Evolutionary conservation across 2,113 vertebrate species (phyloP).

Genomic region (Odontophorus gujanensis): DNA sequence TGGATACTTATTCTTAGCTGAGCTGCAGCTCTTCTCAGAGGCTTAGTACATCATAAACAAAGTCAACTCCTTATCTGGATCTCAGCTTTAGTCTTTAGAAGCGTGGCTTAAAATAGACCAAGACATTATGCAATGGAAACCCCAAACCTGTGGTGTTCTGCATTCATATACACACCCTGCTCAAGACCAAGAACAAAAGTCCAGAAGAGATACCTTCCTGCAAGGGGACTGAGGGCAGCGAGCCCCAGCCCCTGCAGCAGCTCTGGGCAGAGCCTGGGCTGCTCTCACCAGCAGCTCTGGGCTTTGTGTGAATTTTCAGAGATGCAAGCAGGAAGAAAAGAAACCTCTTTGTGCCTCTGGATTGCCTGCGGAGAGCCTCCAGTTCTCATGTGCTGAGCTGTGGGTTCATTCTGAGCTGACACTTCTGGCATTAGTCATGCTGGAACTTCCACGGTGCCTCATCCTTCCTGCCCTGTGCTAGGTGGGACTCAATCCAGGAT

Average conservation of each 20-base stretch:
- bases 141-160: rapidly evolving
- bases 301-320: not conserved
- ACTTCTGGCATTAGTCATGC: rapidly evolving
- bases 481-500: not conserved
- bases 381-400: rapidly evolving
- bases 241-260: not conserved
- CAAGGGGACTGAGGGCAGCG: rapidly evolving
- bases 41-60: not conserved
- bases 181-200: rapidly evolving
- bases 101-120: not conserved
- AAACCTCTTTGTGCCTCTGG: not conserved
- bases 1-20: not conserved
- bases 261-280: rapidly evolving
- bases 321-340: not conserved
- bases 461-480: not conserved
- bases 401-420: rapidly evolving
- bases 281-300: not conserved
- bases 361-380: not conserved
- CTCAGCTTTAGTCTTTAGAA: not conserved
- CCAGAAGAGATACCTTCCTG: not conserved
- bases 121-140: not conserved
- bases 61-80: constrained; percentile 1
- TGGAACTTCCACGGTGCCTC: not conserved
- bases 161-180: rapidly evolving
- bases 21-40: not conserved